A percentile compares a stretch with the other conserved stretches of the same genome.
Conservation (phyloP, 2,113 vertebrate species). For the Podarcis cretensis region DNA sequence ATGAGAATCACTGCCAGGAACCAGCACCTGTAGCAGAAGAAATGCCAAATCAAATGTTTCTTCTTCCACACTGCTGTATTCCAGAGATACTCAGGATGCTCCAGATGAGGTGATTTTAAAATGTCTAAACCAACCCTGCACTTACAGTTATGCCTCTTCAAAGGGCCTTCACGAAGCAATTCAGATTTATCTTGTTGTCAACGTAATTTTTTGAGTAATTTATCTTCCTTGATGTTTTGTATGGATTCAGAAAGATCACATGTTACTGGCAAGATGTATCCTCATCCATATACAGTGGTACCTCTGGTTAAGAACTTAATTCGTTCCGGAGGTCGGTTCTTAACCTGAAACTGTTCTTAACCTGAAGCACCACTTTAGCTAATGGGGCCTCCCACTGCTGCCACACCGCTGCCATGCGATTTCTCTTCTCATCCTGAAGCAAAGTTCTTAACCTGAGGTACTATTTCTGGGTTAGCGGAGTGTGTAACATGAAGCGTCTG, state of each 20-base stretch:
- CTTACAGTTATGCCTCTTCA: not conserved
- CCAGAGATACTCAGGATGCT: not conserved
- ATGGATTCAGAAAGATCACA: not conserved
- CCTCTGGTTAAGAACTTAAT: too few relatives aligned
- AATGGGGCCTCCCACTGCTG: too few relatives aligned
- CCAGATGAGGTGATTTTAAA: not conserved
- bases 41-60: not conserved
- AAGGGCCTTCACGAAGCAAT: constrained; percentile 4
- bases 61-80: not conserved
- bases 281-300: not conserved
- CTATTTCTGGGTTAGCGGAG: too few relatives aligned
- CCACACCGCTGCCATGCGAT: too few relatives aligned
- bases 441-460: too few relatives aligned
- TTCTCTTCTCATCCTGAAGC: too few relatives aligned
- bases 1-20: not conserved
- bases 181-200: constrained; percentile 20
- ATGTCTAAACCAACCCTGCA: not conserved
- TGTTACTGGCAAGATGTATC: not conserved
- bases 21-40: not conserved
- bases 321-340: too few relatives aligned
- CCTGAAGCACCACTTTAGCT: too few relatives aligned
- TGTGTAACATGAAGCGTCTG: too few relatives aligned
- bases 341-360: too few relatives aligned
- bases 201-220: constrained; percentile 1
- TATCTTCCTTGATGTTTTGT: constrained; percentile 5